Evolutionary conservation across 2,797 vertebrate genomes (phyloP), one percentile per base, ranked within the genome.

Genomic region (Catamblyrhynchus diadema): DNA sequence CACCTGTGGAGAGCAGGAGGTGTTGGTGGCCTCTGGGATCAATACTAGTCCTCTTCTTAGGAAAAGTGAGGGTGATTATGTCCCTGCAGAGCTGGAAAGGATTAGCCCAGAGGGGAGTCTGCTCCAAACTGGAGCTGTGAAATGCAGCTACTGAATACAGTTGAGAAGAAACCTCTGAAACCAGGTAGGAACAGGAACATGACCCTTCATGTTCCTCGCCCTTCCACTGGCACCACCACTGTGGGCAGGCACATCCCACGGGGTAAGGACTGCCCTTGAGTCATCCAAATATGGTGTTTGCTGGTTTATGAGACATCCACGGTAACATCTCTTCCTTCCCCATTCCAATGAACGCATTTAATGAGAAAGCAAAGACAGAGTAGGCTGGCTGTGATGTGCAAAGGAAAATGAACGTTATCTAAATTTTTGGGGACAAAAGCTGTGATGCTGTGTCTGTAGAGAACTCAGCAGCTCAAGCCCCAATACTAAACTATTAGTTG

Each of bases 201-300:
- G n/a, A 56, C 21, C 14, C n/a, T 59, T 32, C 2, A 0, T 0
- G 2, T 37, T 88, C 39, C 32, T 86, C 47, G n/a, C 9, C 45
- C 22, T 72, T 77, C 33, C 1, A 1, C 42, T 50, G 32, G 41
- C 73, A 72, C n/a, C 44, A 54, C 2, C n/a, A 7, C 15, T 30
- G 27, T 23, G n/a, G 59, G 23, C 47, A 35, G 53, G 23, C 19
- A 12, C 20, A 6, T 33, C 44, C 37, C 23, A 16, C 1, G 24
- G 22, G 57, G 44, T 6, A 24, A 42, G 53, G 37, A 73, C 16
- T 25, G 8, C 28, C 47, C 41, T 23, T 0, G 11, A 35, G 33
- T 15, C 22, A 9, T 27, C 45, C 61, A 37, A 6, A 37, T 3
- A 15, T 0, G 0, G 2, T 2, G 7, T 35, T 20, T 41, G 69